Conservation (phyloP, 2,888 invertebrate species). For the Charanyca ferruginea region DNA sequence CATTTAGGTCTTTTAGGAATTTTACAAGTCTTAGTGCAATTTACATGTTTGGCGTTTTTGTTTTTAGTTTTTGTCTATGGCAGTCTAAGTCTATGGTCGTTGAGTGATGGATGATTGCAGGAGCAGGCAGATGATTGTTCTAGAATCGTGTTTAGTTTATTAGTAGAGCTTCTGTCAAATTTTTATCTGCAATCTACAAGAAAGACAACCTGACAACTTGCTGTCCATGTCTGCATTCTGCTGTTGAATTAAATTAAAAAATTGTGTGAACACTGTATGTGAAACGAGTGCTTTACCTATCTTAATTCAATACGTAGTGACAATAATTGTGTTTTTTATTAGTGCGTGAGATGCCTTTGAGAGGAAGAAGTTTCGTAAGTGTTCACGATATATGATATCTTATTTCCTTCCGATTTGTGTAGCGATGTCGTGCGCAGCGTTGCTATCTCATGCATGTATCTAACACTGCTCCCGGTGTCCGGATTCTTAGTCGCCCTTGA, state of each 20-base stretch:
- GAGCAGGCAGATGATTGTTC: too few relatives aligned
- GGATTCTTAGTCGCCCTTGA: constrained; percentile 66
- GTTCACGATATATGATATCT: constrained; percentile 67
- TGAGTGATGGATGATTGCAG: constrained; percentile 71
- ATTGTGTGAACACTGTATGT: constrained; percentile 64
- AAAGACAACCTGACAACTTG: constrained; percentile 51
- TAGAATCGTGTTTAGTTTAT: constrained; percentile 80
- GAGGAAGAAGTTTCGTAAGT: constrained; percentile 87
- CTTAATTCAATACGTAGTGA: constrained; percentile 51
- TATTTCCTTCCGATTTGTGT: constrained; percentile 63
- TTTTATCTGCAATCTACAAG: constrained; percentile 68
- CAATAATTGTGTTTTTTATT: constrained; percentile 65
- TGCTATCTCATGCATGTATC: constrained; percentile 68
- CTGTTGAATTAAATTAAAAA: constrained; percentile 44
- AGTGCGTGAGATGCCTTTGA: constrained; percentile 86
- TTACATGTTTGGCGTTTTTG: constrained; percentile 9
- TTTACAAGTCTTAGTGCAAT: too few relatives aligned
- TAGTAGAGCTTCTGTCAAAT: constrained; percentile 64
- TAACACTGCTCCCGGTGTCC: constrained; percentile 61
- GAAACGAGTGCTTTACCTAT: constrained; percentile 51
- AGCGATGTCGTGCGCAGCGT: constrained; percentile 58
- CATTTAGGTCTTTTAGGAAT: too few relatives aligned
- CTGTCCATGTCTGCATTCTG: constrained; percentile 25
- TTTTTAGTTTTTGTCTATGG: neutral
- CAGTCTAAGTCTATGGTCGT: constrained; percentile 37